Evolutionary conservation across 2,888 invertebrate species (phyloP), one percentile per base, ranked within the genome.

Genomic region (Protophormia terraenovae): DNA sequence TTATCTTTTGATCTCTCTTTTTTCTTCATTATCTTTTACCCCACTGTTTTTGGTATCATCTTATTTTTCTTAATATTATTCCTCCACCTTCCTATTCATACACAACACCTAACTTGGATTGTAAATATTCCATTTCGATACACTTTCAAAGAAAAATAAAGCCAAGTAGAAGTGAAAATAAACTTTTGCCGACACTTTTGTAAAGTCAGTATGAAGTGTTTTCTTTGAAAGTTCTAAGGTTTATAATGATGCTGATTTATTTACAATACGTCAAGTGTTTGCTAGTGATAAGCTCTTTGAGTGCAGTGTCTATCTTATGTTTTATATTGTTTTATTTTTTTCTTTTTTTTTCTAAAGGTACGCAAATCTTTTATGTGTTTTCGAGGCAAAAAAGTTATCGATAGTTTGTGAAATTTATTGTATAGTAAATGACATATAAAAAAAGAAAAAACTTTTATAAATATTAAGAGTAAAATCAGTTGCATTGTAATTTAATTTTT

Each of bases 161-260:
- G n/a, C n/a, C n/a, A n/a, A n/a, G n/a, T n/a, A n/a, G 5, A 32
- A 5, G 2, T 2, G 2, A 58, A 58, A 32, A 16, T 69, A 72
- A 84, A 72, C 60, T 76, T 83, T 78, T 78, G 8, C 27, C 50
- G 24, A 62, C 60, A 60, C 55, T 79, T 55, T 69, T 71, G 16
- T 73, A 45, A 32, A 84, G 71, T 67, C 77, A 81, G 62, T 64
- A 69, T 73, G 64, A 85, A 75, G 81, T 73, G 47, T 73, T 73
- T 73, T 81, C 60, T 12, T 81, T 60, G 4, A 64, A 73, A 71
- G 24, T 84, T 71, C 55, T 64, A 47, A 29, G 50, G 35, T 77
- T 77, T 72, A 69, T 67, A 77, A 72, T 73, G 73, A 81, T 78
- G 81, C 62, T 85, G 84, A 85, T 85, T 85, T 85, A 85, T 85